Conservation (phyloP, 2,797 vertebrate species). For the Adrianichthys oophorus region DNA sequence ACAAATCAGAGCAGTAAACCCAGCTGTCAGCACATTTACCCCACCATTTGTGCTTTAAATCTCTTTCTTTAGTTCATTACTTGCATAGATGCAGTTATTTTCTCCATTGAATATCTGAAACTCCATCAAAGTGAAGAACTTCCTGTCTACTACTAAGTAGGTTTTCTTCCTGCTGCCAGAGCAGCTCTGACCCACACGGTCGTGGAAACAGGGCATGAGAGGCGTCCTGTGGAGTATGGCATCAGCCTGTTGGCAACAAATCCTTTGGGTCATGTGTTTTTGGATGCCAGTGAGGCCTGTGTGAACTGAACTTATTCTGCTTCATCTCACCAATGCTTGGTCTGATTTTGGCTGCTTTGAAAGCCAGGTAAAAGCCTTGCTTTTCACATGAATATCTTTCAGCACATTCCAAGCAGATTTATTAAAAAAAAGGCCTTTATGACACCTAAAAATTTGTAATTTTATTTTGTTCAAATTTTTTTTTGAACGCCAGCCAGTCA, state of each 20-base stretch:
- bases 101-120: neutral
- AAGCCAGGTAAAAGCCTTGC: neutral
- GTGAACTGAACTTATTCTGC: slow-evolving; percentile 3
- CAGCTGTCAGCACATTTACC: no score
- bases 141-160: neutral
- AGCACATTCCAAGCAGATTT: neutral
- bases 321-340: slow-evolving; percentile 4
- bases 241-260: neutral
- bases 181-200: neutral
- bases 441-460: neutral
- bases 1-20: no score
- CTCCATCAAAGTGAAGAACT: no score
- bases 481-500: neutral
- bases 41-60: no score
- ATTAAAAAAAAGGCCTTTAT: no score
- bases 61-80: no score
- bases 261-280: slow-evolving; percentile 11
- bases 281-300: neutral
- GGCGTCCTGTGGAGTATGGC: slow-evolving; percentile 9
- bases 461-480: slow-evolving; percentile 1
- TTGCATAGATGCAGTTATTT: no score
- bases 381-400: neutral
- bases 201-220: neutral
- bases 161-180: slow-evolving; percentile 1
- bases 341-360: slow-evolving; percentile 1